Conservation (phyloP, 2,113 vertebrate genomes). For the Elephantulus edwardii region DNA sequence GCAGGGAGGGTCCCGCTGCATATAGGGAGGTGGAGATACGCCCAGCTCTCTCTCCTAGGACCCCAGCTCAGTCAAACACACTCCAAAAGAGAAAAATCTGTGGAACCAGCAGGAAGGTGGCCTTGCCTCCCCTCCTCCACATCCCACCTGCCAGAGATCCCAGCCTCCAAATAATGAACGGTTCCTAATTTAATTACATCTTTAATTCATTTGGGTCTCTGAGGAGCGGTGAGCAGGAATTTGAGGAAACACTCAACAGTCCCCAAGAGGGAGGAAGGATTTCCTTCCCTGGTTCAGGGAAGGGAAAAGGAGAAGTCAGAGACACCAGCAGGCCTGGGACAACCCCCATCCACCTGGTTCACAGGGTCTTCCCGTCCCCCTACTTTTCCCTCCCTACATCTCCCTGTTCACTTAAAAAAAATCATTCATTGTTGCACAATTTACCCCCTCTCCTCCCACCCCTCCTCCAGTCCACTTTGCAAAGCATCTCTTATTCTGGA, state of each 20-base stretch:
- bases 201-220: constrained; percentile 69
- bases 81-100: background rate
- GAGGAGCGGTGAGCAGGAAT: constrained; percentile 36
- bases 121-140: background rate
- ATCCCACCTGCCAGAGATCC: constrained; percentile 33
- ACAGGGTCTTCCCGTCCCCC: too few species aligned
- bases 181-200: constrained; percentile 70
- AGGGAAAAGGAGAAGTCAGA: background rate
- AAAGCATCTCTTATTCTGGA: too few species aligned
- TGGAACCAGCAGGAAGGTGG: background rate
- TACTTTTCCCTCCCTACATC: too few species aligned
- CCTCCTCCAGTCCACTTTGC: too few species aligned
- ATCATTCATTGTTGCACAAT: too few species aligned
- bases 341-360: background rate
- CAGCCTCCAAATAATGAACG: constrained; percentile 41
- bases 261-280: background rate
- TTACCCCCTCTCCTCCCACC: too few species aligned
- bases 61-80: background rate
- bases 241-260: background rate
- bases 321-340: background rate
- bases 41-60: too few species aligned
- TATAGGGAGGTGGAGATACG: background rate
- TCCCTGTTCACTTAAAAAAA: too few species aligned
- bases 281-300: constrained; percentile 17
- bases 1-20: too few species aligned